Base-by-base conservation (phyloP, 2,797 vertebrate species). In the Alcedo quadribrachys region DNA sequence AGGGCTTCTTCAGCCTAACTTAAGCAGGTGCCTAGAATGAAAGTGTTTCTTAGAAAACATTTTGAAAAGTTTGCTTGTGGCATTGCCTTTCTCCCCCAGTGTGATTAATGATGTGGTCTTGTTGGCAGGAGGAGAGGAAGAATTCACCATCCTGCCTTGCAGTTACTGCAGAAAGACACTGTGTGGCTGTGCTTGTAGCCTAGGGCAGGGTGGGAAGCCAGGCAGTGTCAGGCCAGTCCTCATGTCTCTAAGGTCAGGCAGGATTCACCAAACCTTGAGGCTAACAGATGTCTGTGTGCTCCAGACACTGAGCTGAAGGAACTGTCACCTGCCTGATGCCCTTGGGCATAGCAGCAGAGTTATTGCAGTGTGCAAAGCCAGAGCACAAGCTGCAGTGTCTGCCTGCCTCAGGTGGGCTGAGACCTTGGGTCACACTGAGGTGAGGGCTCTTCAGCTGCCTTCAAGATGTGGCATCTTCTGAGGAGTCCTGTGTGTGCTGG, bases 221-320 rank as follows among this genome's bases (percentile, higher is more conserved):
- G 66, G 40, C 22, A 15, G 28, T 5, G n/a, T 37, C 19, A n/a
- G 40, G 15, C 16, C 27, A 12, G 32, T 3, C 28, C 20, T 28
- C 0, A 3, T 25, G 43, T 68, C 63, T 17, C 45, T 9, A 15
- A 25, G 46, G 40, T 28, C 50, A 14, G 11, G 7, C 50, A 14
- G 11, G 7, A 15, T 27, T 57, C 0, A 1, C 33, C 30, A 60
- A 18, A 13, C 9, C 13, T 15, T 9, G 16, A 15, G 50, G 58
- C 28, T 37, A 30, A 27, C 20, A 33, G n/a, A 57, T n/a, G 20
- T 57, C 20, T 21, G 21, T 57, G 32, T 33, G n/a, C 48, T 27
- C 15, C 48, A 51, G 48, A 27, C 48, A 51, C 25, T 3, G 6
- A 53, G 30, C 53, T 67, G 60, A 66, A 46, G 54, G 46, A 35